Evolutionary conservation across 2,888 invertebrate genomes (phyloP), one percentile per base, ranked within the genome.

Genomic region (Malthinus flaveolus): DNA sequence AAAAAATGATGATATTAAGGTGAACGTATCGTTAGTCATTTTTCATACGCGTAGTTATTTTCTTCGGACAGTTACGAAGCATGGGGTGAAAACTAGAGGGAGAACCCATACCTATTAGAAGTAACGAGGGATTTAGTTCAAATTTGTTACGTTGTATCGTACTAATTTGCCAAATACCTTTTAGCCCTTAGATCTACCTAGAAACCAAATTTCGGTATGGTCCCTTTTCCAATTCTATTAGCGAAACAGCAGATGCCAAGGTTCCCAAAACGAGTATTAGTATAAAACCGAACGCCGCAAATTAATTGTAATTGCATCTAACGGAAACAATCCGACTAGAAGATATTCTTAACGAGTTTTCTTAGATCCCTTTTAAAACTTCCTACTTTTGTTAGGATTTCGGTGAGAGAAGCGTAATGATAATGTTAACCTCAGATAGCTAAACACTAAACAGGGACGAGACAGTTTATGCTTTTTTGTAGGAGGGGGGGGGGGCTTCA

Each of bases 101-200:
- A 51, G 59, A 42, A 51, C 59, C 36, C 39, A 42, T 51, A 57
- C 53, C 57, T 61, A 56, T 57, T 57, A 57, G 54, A 61, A 56
- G 61, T 61, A 61, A 61, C 50, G 61, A 61, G 61, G 61, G 61
- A 61, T 61, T 57, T 61, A 54, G 49, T 57, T 53, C 59, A 53
- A 58, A 61, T 61, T 61, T 58, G 61, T 58, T 58, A 52, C 56
- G 59, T 57, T 63, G 63, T 63, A 62, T 62, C 58, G 62, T 48
- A 62, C 62, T 64, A 64, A 64, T 64, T 64, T 60, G 59, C 57
- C 54, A 54, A 61, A 65, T 61, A 56, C 62, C 62, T 61, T 61
- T 57, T 53, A 56, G 53, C 59, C 62, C 52, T 52, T 23, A 52
- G 60, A 48, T 50, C 56, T 47, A 46, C 57, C 57, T 56, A 55